Percentiles rank a stretch among this genome's conserved stretches.
phyloP scores from a whole-genome alignment of 2,113 vertebrate genomes.

The Oryzias curvinotus region DNA sequence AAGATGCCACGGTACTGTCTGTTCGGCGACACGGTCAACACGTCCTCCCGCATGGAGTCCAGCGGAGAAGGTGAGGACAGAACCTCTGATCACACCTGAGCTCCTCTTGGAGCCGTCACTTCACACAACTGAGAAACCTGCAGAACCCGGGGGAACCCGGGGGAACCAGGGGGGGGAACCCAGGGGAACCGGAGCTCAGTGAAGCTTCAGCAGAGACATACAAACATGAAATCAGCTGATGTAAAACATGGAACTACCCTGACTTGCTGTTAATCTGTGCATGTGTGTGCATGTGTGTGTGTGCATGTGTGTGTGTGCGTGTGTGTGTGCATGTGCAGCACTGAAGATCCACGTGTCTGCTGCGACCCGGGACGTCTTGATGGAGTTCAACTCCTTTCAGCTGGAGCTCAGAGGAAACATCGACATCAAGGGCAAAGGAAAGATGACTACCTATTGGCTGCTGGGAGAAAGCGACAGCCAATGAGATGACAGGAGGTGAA shows the following conservation, averaged over 20 bases:
- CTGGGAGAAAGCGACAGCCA: conserved; percentile 76
- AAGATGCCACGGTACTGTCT: conserved; percentile 95
- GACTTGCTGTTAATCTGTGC: neutral
- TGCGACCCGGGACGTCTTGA: conserved; percentile 81
- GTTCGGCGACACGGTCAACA: conserved; percentile 94
- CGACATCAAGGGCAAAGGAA: conserved; percentile 92
- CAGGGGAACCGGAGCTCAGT: too few relatives aligned
- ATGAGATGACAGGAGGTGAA: conserved; percentile 10
- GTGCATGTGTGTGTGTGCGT: neutral
- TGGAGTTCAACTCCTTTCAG: conserved; percentile 87
- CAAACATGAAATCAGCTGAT: too few relatives aligned
- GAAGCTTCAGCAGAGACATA: too few relatives aligned
- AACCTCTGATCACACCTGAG: neutral
- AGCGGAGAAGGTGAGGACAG: conserved; percentile 82
- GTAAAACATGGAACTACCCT: too few relatives aligned
- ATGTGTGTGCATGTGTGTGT: neutral
- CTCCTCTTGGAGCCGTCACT: neutral
- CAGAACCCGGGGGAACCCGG: too few relatives aligned
- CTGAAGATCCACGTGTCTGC: conserved; percentile 90
- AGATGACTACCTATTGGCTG: conserved; percentile 90
- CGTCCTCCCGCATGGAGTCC: conserved; percentile 92
- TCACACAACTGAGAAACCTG: neutral
- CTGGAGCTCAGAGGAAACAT: conserved; percentile 87
- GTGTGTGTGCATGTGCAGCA: conserved; percentile 66
- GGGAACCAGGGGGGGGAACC: too few relatives aligned